Evolutionary conservation across 2,797 vertebrate genomes (phyloP).

Genomic region (Enteromius unitaeniatus): DNA sequence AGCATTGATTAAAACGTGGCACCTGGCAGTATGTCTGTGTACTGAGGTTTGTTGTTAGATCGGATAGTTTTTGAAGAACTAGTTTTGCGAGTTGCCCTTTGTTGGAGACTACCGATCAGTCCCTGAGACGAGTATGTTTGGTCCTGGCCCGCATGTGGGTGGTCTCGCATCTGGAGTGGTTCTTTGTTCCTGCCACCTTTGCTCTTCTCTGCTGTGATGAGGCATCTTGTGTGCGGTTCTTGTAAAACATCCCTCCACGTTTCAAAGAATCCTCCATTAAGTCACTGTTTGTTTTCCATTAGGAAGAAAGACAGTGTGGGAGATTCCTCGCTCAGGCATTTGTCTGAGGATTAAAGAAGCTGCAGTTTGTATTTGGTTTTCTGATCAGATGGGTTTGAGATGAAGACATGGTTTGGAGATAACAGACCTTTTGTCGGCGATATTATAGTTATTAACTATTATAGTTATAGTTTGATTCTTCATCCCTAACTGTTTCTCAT

Average conservation of each 20-base stretch:
- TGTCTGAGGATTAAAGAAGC: slow-evolving; percentile 18
- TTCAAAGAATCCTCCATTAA: slow-evolving; percentile 39
- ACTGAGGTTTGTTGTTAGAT: neutral
- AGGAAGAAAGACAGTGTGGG: slow-evolving; percentile 7
- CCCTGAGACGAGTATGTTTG: neutral
- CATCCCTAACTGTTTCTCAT: neutral
- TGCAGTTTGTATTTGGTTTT: slow-evolving; percentile 10
- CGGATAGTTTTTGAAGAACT: neutral
- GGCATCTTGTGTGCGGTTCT: slow-evolving; percentile 25
- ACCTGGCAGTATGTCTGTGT: neutral
- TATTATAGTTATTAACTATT: neutral
- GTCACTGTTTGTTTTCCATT: slow-evolving; percentile 26
- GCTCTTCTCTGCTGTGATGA: slow-evolving; percentile 42
- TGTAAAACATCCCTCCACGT: slow-evolving; percentile 22
- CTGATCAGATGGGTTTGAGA: slow-evolving; percentile 22
- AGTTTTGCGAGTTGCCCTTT: neutral
- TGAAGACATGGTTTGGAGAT: neutral
- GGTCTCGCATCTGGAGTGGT: slow-evolving; percentile 43
- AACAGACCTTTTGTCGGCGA: neutral
- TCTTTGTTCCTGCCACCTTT: slow-evolving; percentile 43
- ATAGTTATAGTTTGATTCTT: neutral
- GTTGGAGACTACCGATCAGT: neutral
- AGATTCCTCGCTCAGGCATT: slow-evolving; percentile 15
- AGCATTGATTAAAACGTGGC: neutral
- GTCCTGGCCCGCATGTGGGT: slow-evolving; percentile 32